Conservation (phyloP, 2,888 invertebrate species). For the Cecidostiba fungosa region DNA sequence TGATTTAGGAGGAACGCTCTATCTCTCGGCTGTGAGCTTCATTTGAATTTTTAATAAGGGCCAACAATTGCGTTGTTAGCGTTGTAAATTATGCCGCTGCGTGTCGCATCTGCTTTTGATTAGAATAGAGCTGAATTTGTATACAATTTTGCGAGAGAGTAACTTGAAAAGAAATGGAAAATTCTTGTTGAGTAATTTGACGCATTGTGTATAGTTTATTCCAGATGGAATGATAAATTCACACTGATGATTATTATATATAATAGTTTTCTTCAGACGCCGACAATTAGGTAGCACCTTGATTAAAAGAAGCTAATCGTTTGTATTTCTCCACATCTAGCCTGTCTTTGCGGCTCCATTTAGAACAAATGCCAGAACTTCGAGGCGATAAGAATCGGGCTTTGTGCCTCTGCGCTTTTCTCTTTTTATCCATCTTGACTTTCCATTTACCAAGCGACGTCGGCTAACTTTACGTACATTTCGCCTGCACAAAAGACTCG, state of each 20-base stretch:
- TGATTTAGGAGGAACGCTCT: constrained; percentile 3
- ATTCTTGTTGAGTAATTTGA: background rate
- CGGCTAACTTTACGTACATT: background rate
- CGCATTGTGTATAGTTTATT: background rate
- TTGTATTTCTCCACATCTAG: constrained; percentile 3
- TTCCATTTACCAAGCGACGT: background rate
- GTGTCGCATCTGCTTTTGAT: background rate
- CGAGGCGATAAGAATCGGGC: constrained; percentile 8
- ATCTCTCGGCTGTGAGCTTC: background rate
- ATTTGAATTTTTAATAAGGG: constrained; percentile 23
- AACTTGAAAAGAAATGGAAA: background rate
- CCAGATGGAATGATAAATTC: background rate
- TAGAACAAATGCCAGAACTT: constrained; percentile 13
- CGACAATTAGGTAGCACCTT: background rate
- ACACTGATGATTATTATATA: background rate
- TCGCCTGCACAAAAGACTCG: background rate
- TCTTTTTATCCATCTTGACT: constrained; percentile 12
- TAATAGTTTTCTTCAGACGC: background rate
- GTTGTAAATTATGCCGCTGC: background rate
- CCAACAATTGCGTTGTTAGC: constrained; percentile 1
- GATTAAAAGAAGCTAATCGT: background rate
- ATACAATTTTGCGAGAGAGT: background rate
- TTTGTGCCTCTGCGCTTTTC: background rate
- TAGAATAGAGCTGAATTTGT: background rate
- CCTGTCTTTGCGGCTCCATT: background rate